Conservation (phyloP, 2,797 vertebrate genomes). For the Anguilla marmorata region DNA sequence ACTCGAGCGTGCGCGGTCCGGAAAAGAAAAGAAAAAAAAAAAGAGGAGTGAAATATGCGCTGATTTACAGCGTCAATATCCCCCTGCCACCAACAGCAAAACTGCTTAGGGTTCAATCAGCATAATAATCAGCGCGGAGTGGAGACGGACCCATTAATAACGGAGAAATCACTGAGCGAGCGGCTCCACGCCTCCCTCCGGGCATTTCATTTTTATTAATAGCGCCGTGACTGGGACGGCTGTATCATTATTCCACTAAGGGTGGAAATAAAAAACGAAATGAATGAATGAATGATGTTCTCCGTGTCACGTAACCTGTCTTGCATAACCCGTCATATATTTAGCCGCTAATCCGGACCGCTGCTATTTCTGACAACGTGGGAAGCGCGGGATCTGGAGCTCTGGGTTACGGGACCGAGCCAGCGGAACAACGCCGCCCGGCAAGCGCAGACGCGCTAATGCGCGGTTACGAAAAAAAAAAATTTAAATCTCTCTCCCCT, state of each 20-base stretch:
- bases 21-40: neutral
- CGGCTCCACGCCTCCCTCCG: conserved; percentile 49
- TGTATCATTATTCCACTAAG: conserved; percentile 60
- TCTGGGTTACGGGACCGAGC: conserved; percentile 24
- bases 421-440: conserved; percentile 32
- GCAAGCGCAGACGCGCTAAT: conserved; percentile 25
- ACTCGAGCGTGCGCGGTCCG: conserved; percentile 8
- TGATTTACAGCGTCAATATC: conserved; percentile 40
- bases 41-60: conserved; percentile 16
- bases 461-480: conserved; percentile 38
- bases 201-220: conserved; percentile 66
- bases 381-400: conserved; percentile 20
- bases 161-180: conserved; percentile 42
- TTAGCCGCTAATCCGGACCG: conserved; percentile 41
- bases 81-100: conserved; percentile 42
- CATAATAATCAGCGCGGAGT: conserved; percentile 57
- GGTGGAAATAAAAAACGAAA: conserved; percentile 35
- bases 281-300: conserved; percentile 45
- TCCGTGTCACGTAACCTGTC: conserved; percentile 35
- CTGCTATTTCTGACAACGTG: conserved; percentile 41
- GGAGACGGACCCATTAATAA: conserved; percentile 62
- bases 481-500: neutral
- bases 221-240: conserved; percentile 60
- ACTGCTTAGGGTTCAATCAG: conserved; percentile 65
- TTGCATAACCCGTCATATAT: conserved; percentile 42